These are phyloP conservation scores for Athene noctua DNA, from an alignment of 2,113 vertebrate genomes.

Conservation along the genomic window DNA sequence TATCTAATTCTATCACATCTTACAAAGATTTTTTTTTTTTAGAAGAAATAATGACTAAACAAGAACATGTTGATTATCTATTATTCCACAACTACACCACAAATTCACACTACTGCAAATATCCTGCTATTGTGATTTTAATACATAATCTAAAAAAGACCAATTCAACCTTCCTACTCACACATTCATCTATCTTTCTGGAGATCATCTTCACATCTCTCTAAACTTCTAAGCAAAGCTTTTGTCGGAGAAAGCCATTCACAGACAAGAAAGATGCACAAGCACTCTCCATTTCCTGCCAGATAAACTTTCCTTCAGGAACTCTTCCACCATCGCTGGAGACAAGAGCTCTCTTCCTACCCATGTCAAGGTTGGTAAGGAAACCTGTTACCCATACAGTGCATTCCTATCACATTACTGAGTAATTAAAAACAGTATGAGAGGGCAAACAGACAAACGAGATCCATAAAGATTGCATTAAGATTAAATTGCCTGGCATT, in stretches of 20 bases:
- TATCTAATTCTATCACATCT: not conserved
- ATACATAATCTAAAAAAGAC: not conserved
- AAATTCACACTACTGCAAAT: not conserved
- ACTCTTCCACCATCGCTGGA: not conserved
- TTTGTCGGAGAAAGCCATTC: not conserved
- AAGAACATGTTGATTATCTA: not conserved
- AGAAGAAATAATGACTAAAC: not conserved
- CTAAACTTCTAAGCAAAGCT: not conserved
- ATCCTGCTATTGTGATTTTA: not conserved
- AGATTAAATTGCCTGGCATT: not conserved
- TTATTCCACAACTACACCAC: not conserved
- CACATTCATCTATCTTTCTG: not conserved
- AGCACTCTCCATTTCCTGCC: not conserved
- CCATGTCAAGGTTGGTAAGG: not conserved
- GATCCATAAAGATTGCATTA: not conserved
- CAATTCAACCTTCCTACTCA: not conserved
- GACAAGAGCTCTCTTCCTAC: not conserved
- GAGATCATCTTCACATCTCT: not conserved
- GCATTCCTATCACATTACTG: not conserved
- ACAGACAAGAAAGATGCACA: not conserved
- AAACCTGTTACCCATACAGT: not conserved
- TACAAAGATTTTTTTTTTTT: not conserved
- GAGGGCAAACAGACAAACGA: not conserved
- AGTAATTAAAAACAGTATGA: not conserved
- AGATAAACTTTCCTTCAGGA: not conserved